Evolutionary conservation across 1,140 invertebrate species (phyloP).

Genomic region (Bombus waltoni): DNA sequence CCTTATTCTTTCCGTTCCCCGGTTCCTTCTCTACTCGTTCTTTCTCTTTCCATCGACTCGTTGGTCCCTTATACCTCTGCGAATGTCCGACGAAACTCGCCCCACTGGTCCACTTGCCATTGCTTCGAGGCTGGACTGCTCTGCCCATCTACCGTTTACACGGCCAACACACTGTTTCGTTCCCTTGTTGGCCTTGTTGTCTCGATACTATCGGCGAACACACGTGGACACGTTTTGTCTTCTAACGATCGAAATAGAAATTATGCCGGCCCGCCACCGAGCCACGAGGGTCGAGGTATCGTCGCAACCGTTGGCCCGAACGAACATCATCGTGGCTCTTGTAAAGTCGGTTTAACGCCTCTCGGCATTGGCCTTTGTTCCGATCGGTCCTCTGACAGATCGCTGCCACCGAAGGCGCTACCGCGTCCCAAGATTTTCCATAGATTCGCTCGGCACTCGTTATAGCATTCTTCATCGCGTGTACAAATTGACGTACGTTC

Average conservation of each 20-base stretch:
- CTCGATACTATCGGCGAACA: slow-evolving; percentile 69
- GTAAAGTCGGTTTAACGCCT: slow-evolving; percentile 19
- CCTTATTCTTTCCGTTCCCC: neutral
- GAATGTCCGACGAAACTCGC: slow-evolving; percentile 65
- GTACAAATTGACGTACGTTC: neutral
- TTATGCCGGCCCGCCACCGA: slow-evolving; percentile 65
- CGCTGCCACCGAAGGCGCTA: neutral
- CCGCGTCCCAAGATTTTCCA: too few relatives aligned
- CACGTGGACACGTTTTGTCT: slow-evolving; percentile 75
- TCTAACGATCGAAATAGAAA: slow-evolving; percentile 76
- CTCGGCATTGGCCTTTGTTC: too few relatives aligned
- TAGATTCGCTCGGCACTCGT: too few relatives aligned
- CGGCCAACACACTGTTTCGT: slow-evolving; percentile 58
- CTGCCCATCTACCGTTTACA: slow-evolving; percentile 71
- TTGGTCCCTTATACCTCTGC: slow-evolving; percentile 7
- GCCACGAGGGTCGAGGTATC: slow-evolving; percentile 44
- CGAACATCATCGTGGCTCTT: slow-evolving; percentile 7
- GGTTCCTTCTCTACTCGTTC: neutral
- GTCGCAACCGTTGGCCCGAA: neutral
- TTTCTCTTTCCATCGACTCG: neutral
- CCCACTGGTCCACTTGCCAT: slow-evolving; percentile 64
- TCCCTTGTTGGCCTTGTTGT: slow-evolving; percentile 60
- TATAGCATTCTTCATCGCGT: neutral
- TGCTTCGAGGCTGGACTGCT: slow-evolving; percentile 43
- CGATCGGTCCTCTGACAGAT: neutral